phyloP scores from a whole-genome alignment of 2,888 invertebrate species.

The Charanyca ferruginea region DNA sequence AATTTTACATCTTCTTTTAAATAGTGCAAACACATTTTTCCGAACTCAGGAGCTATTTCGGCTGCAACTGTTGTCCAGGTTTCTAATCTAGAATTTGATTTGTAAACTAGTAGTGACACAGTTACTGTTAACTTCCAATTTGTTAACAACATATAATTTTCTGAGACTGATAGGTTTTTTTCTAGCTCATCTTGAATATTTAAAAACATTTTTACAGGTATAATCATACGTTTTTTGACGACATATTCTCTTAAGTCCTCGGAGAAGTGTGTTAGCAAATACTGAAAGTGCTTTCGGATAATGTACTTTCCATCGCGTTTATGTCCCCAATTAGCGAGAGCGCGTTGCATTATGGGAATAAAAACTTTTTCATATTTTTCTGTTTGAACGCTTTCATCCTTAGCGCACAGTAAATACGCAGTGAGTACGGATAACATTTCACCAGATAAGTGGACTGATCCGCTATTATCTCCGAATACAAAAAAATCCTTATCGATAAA shows the following conservation, averaged over 20 bases:
- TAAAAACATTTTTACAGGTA: conserved; percentile 70
- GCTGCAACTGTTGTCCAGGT: conserved; percentile 64
- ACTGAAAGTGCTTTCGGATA: conserved; percentile 61
- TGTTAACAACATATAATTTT: conserved; percentile 77
- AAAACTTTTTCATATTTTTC: conserved; percentile 73
- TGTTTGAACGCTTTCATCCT: conserved; percentile 71
- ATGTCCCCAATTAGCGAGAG: conserved; percentile 69
- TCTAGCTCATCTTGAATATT: conserved; percentile 66
- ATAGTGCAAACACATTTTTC: conserved; percentile 69
- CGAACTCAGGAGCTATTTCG: conserved; percentile 69
- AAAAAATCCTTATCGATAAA: conserved; percentile 69
- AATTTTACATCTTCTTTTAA: conserved; percentile 74
- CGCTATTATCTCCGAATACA: conserved; percentile 31
- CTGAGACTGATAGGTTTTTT: conserved; percentile 66
- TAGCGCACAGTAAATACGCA: conserved; percentile 72
- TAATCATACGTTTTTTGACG: conserved; percentile 62
- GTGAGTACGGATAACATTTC: conserved; percentile 68
- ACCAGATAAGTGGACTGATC: conserved; percentile 23
- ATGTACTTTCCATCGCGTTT: conserved; percentile 54
- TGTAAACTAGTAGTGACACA: conserved; percentile 66
- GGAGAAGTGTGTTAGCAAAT: conserved; percentile 67
- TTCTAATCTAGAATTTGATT: conserved; percentile 45
- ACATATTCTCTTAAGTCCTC: conserved; percentile 67
- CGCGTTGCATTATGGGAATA: conserved; percentile 71
- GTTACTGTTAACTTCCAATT: conserved; percentile 73